These are phyloP conservation scores for Drosophila teissieri DNA, from an alignment of 1,140 invertebrate species.

Conservation along the genomic window DNA sequence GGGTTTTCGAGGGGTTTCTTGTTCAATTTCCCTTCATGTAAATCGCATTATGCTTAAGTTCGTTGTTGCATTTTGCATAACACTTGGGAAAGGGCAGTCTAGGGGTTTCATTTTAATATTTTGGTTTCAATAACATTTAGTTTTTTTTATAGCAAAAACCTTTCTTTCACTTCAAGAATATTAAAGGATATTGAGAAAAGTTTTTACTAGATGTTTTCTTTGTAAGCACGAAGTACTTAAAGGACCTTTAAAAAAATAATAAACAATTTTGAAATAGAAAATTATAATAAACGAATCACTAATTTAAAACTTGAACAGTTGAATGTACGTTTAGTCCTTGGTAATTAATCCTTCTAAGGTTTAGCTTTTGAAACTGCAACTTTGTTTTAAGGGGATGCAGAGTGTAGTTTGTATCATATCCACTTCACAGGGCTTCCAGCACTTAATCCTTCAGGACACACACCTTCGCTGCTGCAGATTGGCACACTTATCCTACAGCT, in stretches of 20 bases:
- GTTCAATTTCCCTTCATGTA: not conserved
- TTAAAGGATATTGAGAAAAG: too few relatives aligned
- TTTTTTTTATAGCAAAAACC: not conserved
- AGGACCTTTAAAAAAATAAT: too few relatives aligned
- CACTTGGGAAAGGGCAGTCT: not conserved
- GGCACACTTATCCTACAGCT: slow-evolving; percentile 1
- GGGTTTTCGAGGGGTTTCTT: not conserved
- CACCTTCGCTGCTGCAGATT: slow-evolving; percentile 20
- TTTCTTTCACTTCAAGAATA: not conserved
- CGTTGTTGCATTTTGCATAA: slow-evolving; percentile 21
- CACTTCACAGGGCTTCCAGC: not conserved
- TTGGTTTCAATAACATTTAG: not conserved
- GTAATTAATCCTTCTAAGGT: too few relatives aligned
- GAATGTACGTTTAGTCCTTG: too few relatives aligned
- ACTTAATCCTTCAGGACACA: slow-evolving; percentile 41
- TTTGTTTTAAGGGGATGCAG: too few relatives aligned
- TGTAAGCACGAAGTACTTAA: too few relatives aligned
- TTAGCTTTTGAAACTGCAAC: too few relatives aligned
- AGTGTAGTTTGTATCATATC: too few relatives aligned
- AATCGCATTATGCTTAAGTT: slow-evolving; percentile 22
- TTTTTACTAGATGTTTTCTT: too few relatives aligned
- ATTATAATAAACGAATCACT: too few relatives aligned
- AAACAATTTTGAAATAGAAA: too few relatives aligned
- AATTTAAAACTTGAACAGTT: too few relatives aligned
- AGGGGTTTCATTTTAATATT: slow-evolving; percentile 14